Percentiles rank a stretch among this genome's conserved stretches.
Conservation (phyloP, 2,888 invertebrate genomes). For the Geotrupes spiniger region DNA sequence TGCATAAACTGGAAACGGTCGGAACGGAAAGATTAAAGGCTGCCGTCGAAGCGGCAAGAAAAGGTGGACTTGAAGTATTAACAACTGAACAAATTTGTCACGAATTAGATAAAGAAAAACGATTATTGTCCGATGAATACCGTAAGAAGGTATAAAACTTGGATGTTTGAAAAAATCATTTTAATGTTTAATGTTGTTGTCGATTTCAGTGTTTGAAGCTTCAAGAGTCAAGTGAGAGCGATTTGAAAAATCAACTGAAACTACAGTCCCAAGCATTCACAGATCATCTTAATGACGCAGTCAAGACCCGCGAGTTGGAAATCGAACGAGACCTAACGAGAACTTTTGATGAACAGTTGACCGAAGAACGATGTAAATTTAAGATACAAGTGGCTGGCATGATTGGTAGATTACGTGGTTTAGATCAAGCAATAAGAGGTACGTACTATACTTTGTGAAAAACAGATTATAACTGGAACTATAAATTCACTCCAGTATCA, state of each 20-base stretch:
- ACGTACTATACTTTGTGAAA: slow-evolving; percentile 42
- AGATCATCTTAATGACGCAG: slow-evolving; percentile 73
- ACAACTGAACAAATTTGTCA: slow-evolving; percentile 62
- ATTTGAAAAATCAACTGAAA: slow-evolving; percentile 74
- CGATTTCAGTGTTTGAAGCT: slow-evolving; percentile 61
- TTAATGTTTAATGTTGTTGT: slow-evolving; percentile 9
- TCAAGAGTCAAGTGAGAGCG: slow-evolving; percentile 66
- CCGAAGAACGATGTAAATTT: slow-evolving; percentile 65
- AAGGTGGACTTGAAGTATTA: slow-evolving; percentile 53
- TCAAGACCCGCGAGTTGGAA: slow-evolving; percentile 56
- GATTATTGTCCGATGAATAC: slow-evolving; percentile 66
- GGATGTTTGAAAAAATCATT: not conserved
- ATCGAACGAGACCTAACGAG: slow-evolving; percentile 54
- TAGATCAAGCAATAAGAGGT: slow-evolving; percentile 75
- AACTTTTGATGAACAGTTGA: slow-evolving; percentile 65
- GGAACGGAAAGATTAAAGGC: slow-evolving; percentile 61
- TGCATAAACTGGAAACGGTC: slow-evolving; percentile 67
- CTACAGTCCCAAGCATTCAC: slow-evolving; percentile 83
- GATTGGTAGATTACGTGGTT: slow-evolving; percentile 71
- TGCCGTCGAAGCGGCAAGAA: slow-evolving; percentile 61
- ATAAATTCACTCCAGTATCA: too few species aligned
- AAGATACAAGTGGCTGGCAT: slow-evolving; percentile 70
- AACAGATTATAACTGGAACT: too few species aligned
- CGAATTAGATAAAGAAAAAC: slow-evolving; percentile 66
- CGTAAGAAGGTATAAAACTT: slow-evolving; percentile 61